Conservation (phyloP, 2,797 vertebrate genomes). For the Coracias cyanogaster region DNA sequence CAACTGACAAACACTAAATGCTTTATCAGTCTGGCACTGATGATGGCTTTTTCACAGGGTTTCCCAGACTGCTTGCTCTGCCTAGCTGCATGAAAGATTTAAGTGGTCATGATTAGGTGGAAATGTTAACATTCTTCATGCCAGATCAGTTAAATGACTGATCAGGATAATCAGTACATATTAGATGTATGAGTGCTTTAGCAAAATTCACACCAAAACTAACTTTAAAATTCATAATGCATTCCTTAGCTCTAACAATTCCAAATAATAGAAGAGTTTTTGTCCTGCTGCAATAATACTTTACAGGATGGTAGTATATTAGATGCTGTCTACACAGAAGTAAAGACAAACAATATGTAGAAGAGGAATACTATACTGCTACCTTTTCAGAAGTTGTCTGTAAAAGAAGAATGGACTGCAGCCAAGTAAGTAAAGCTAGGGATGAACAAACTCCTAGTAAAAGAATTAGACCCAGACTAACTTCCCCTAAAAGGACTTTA, state of each 20-base stretch:
- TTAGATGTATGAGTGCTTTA: neutral
- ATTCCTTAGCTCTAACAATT: neutral
- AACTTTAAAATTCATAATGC: neutral
- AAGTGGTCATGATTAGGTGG: conserved; percentile 57
- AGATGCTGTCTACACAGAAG: neutral
- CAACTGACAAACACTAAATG: conserved; percentile 77
- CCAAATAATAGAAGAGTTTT: neutral
- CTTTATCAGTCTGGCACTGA: conserved; percentile 77
- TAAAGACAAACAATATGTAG: neutral
- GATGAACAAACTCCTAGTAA: neutral
- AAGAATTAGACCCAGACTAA: neutral
- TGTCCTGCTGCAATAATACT: neutral
- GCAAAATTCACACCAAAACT: conserved; percentile 31
- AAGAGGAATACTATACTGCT: neutral
- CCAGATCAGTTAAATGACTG: conserved; percentile 35
- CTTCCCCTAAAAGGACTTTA: neutral
- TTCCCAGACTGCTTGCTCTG: conserved; percentile 74
- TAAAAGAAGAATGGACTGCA: neutral
- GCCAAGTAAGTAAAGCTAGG: neutral
- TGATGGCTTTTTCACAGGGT: conserved; percentile 56
- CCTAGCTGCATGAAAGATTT: conserved; percentile 40
- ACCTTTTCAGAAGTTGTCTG: neutral
- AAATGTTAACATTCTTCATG: conserved; percentile 62
- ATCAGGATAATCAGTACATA: conserved; percentile 51
- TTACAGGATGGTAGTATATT: neutral